Evolutionary conservation across 2,797 vertebrate genomes (phyloP), one percentile per base, ranked within the genome.

Genomic region (Gymnocypris eckloni): DNA sequence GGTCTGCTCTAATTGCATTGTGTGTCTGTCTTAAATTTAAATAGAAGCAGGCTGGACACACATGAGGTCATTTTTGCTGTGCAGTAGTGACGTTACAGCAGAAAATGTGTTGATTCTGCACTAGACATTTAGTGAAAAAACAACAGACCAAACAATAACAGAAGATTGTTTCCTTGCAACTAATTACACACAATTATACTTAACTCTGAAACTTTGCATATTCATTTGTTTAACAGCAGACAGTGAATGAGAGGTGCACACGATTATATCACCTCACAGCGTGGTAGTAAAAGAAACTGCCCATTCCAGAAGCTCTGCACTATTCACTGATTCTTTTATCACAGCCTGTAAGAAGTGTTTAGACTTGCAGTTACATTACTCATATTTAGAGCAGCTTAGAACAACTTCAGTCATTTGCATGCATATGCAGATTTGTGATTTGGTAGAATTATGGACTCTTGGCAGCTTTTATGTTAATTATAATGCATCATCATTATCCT

Each of bases 401-500:
- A 64, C 64, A 61, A 61, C 48, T 81, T 70, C 50, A 75, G 71
- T 85, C 52, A 71, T 81, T 78, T 43, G 52, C n/a, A 71, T 48
- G 15, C 82, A 70, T 67, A 45, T 48, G 45, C 67, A 72, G 81
- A 78, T 79, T 48, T 70, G 20, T 54, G 25, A 39, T 64, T 77
- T 22, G 28, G 54, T 45, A 43, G 75, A 85, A 79, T 85, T 59
- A 79, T 85, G 75, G 66, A 79, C 75, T 84, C 59, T 76, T 59
- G 45, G 61, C 43, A 39, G 82, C 76, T 79, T 84, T 84, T 70
- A 70, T 85, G 66, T 37, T 85, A 79, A 79, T 85, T 85, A 79
- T 71, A 85, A 70, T 85, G 76, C 52, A 79, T 59, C 76, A 71
- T 85, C 83, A 85, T 85, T 85, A 85, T 70, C 64, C n/a, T 10